A percentile compares a stretch with the other conserved stretches of the same genome.
phyloP scores from a whole-genome alignment of 2,113 vertebrate genomes.

The Xenus cinereus region DNA sequence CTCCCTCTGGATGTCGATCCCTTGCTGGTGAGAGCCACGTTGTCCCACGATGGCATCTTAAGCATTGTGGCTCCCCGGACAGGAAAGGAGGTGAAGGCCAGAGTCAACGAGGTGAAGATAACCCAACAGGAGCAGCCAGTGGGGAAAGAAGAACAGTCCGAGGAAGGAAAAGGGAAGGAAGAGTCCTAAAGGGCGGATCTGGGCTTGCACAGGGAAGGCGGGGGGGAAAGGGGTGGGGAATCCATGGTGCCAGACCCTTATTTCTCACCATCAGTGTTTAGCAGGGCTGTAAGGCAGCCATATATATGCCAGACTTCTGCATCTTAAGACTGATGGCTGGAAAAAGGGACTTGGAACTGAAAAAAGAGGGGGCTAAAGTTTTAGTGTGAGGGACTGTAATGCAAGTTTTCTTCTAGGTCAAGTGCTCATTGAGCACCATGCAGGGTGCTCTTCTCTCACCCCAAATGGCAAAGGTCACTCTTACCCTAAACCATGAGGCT shows the following conservation, averaged over 20 bases:
- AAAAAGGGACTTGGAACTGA: neutral
- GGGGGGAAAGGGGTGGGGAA: neutral
- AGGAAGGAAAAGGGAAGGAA: constrained; percentile 1
- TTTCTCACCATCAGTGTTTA: neutral
- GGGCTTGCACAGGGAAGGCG: neutral
- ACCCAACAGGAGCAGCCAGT: constrained; percentile 48
- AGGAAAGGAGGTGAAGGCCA: constrained; percentile 71
- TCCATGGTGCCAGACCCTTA: neutral
- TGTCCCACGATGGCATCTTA: constrained; percentile 85
- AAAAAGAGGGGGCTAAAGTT: neutral
- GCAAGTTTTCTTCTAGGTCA: neutral
- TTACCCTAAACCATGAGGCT: neutral
- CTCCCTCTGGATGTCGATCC: constrained; percentile 85
- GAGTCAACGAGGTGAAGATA: constrained; percentile 76
- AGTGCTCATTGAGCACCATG: neutral
- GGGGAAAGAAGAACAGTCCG: constrained; percentile 8
- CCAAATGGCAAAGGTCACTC: neutral
- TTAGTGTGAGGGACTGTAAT: neutral
- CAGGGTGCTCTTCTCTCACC: neutral
- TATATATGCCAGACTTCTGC: neutral
- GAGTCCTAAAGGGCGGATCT: constrained; percentile 28
- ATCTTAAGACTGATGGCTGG: neutral
- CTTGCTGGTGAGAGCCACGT: constrained; percentile 75
- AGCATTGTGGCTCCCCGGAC: constrained; percentile 80
- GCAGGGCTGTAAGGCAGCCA: neutral